Percentiles rank a stretch among this genome's conserved stretches.
Conservation (phyloP, 2,888 invertebrate species). For the Marronus borbonicus region DNA sequence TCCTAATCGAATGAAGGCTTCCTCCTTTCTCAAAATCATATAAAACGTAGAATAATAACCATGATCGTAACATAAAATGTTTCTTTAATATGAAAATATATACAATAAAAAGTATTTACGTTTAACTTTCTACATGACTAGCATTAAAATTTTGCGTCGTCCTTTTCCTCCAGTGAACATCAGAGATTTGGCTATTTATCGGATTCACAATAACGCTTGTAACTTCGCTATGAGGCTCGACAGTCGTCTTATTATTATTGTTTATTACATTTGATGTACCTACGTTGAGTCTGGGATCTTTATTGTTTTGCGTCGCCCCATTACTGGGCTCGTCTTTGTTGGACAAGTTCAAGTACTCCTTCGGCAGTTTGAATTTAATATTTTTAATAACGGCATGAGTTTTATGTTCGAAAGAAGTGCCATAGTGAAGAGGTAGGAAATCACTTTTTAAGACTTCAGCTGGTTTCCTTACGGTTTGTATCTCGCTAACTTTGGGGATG, state of each 20-base stretch:
- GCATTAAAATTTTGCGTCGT: constrained; percentile 65
- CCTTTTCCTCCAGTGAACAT: constrained; percentile 72
- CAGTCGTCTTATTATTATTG: constrained; percentile 55
- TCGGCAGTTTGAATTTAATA: constrained; percentile 70
- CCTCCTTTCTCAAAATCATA: neutral
- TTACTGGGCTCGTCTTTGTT: constrained; percentile 47
- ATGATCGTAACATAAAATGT: constrained; percentile 12
- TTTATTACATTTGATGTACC: neutral
- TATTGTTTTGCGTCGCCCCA: neutral
- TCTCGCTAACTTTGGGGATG: constrained; percentile 52
- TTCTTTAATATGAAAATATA: constrained; percentile 44
- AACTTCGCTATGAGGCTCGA: constrained; percentile 53
- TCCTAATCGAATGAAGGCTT: neutral
- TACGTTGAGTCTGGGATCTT: constrained; percentile 26
- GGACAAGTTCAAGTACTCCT: constrained; percentile 64
- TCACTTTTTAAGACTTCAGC: constrained; percentile 45
- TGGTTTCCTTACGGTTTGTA: constrained; percentile 61
- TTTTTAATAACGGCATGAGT: constrained; percentile 68
- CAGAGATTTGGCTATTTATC: constrained; percentile 55
- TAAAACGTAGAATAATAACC: neutral
- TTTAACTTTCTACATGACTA: constrained; percentile 41
- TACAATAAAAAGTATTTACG: constrained; percentile 40
- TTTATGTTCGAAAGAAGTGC: constrained; percentile 66
- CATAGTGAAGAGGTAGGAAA: constrained; percentile 63
- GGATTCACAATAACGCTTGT: constrained; percentile 65